phyloP scores from a whole-genome alignment of 2,113 vertebrate species.

The Triplophysa siluroides region DNA sequence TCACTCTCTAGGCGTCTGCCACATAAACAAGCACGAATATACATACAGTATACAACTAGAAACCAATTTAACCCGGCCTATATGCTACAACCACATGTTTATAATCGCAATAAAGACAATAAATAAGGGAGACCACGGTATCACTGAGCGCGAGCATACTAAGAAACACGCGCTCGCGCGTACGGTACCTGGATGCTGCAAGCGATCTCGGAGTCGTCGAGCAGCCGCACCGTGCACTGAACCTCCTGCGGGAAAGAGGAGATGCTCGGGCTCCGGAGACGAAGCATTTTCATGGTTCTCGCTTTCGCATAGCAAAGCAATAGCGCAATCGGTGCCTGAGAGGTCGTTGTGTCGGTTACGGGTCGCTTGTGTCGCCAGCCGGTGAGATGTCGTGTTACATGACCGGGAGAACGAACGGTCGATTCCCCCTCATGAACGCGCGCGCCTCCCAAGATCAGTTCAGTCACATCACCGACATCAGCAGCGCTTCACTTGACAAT shows the following conservation, averaged over 20 bases:
- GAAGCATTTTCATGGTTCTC: conserved; percentile 90
- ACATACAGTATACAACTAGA: background rate
- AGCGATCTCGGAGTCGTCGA: conserved; percentile 92
- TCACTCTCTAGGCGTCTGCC: background rate
- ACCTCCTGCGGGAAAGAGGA: conserved; percentile 88
- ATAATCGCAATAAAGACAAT: conserved; percentile 20
- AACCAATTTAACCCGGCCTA: background rate
- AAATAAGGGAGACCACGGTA: too few species aligned
- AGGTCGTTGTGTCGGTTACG: conserved; percentile 27
- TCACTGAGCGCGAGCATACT: background rate
- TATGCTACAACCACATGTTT: background rate
- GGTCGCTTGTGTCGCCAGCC: conserved; percentile 58
- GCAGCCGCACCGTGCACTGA: conserved; percentile 87
- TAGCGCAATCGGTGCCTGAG: background rate
- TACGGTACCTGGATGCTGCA: conserved; percentile 88
- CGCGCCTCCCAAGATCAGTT: conserved; percentile 13
- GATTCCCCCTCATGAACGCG: conserved; percentile 19
- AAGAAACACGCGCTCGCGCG: background rate
- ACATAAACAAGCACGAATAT: background rate
- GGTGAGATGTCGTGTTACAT: conserved; percentile 42
- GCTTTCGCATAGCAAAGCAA: conserved; percentile 69
- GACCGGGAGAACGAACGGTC: conserved; percentile 36
- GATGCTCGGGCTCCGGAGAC: conserved; percentile 92
- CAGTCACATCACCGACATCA: background rate
- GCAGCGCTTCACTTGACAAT: background rate